Percentiles rank a stretch among this genome's conserved stretches.
phyloP scores from a whole-genome alignment of 2,797 vertebrate species.

The Semotilus atromaculatus region DNA sequence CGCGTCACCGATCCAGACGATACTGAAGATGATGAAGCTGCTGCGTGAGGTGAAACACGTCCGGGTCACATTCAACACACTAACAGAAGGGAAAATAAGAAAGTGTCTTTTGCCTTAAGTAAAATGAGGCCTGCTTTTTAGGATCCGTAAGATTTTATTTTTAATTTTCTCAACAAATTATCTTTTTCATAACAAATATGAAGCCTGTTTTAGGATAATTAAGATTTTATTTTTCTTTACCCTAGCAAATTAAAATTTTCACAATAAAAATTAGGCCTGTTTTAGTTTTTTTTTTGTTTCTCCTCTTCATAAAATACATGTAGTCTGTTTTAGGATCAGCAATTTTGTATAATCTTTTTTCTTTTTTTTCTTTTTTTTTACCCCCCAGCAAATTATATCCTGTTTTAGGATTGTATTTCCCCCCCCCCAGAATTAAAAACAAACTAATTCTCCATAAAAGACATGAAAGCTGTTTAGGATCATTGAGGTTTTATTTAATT shows the following conservation, averaged over 20 bases:
- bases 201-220: neutral
- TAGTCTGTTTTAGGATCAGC: too few species aligned
- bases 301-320: neutral
- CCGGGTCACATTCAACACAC: neutral
- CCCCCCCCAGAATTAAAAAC: neutral
- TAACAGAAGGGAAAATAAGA: neutral
- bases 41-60: neutral
- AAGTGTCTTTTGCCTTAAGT: rapidly evolving
- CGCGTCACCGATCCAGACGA: conserved; percentile 53
- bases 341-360: too few species aligned
- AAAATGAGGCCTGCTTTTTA: neutral
- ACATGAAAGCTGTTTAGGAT: neutral
- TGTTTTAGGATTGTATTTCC: neutral
- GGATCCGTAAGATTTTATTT: neutral
- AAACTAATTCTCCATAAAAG: neutral
- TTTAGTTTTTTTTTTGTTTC: neutral
- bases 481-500: neutral
- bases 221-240: neutral
- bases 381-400: neutral
- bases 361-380: neutral
- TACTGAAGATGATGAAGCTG: conserved; percentile 43
- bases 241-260: neutral
- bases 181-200: neutral
- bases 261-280: neutral
- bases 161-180: neutral